Conservation (phyloP, 2,888 invertebrate species). For the Poecilobothrus nobilitatus region DNA sequence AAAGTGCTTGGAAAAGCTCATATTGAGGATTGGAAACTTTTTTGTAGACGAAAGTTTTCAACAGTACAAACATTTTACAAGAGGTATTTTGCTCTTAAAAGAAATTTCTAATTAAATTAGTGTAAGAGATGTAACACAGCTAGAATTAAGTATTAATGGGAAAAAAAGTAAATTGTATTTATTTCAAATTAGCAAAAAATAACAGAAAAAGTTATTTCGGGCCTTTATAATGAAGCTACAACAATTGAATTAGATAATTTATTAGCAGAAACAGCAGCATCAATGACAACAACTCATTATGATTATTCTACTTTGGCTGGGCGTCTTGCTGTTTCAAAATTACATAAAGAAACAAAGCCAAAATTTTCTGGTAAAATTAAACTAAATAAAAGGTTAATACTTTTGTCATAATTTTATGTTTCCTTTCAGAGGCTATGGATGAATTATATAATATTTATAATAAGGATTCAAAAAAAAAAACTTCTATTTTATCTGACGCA, state of each 20-base stretch:
- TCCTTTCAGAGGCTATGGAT: not conserved
- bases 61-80: too few species aligned
- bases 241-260: slow-evolving; percentile 15
- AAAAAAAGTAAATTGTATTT: not conserved
- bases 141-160: too few species aligned
- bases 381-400: not conserved
- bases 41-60: too few species aligned
- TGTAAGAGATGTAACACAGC: too few species aligned
- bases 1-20: too few species aligned
- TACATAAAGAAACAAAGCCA: slow-evolving; percentile 15
- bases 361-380: slow-evolving; percentile 17
- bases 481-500: slow-evolving; percentile 75
- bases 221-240: slow-evolving; percentile 16
- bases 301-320: slow-evolving; percentile 18
- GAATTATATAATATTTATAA: slow-evolving; percentile 4
- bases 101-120: too few species aligned
- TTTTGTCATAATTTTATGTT: not conserved
- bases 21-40: too few species aligned
- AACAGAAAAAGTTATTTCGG: slow-evolving; percentile 14
- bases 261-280: slow-evolving; percentile 16
- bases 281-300: slow-evolving; percentile 16
- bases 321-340: slow-evolving; percentile 14
- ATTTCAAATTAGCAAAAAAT: not conserved
- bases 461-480: not conserved
- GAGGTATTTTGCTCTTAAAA: too few species aligned